phyloP scores from a whole-genome alignment of 2,888 invertebrate species.

The Rhyacophila evoluta region DNA sequence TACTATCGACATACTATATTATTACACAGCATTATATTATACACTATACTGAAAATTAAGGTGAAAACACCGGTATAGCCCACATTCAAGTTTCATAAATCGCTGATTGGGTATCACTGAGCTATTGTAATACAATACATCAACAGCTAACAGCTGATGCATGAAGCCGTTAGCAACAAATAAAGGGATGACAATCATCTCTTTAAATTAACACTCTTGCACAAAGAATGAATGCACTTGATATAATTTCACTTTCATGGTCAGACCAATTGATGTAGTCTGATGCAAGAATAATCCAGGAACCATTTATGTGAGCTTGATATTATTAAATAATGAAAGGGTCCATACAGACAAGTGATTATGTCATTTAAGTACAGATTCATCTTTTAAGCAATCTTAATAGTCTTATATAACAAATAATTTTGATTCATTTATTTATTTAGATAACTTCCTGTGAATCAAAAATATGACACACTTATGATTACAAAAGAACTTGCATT shows the following conservation, averaged over 20 bases:
- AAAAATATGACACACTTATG: neutral
- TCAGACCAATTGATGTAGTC: neutral
- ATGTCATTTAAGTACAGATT: conserved; percentile 5
- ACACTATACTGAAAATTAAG: no score
- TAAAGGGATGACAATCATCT: neutral
- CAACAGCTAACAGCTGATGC: no score
- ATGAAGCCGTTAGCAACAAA: no score
- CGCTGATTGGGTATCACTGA: no score
- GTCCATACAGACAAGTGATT: neutral
- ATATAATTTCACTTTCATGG: conserved; percentile 17
- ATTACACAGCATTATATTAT: no score
- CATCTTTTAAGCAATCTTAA: neutral
- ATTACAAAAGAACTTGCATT: neutral
- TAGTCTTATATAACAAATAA: neutral
- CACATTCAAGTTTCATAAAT: no score
- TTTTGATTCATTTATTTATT: neutral
- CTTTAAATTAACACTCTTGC: conserved; percentile 2
- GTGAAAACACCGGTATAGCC: no score
- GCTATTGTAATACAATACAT: no score
- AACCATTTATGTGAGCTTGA: neutral
- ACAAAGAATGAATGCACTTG: conserved; percentile 24
- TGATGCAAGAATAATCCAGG: conserved; percentile 22
- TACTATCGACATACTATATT: no score
- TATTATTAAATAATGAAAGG: neutral
- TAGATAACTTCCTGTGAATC: neutral